These are phyloP conservation scores for Aurelia sp. DNA, from an alignment of 30 jellyfish, hydroid and myxozoan genomes.

Conservation along the genomic window DNA sequence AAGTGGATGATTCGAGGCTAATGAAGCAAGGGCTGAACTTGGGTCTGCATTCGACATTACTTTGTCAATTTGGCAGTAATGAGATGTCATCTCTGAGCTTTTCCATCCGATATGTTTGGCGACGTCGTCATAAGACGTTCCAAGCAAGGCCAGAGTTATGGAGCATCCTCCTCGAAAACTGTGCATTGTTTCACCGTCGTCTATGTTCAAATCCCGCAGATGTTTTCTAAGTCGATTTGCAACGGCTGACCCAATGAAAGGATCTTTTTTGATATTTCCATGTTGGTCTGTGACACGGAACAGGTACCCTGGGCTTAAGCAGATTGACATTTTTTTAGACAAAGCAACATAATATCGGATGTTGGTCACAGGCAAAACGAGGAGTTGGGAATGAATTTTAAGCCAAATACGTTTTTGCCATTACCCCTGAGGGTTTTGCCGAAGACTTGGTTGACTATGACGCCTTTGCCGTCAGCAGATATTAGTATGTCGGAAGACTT, in stretches of 20 bases:
- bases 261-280: neutral
- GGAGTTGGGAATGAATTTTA: too few relatives aligned
- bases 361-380: too few relatives aligned
- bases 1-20: neutral
- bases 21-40: neutral
- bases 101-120: slow-evolving; percentile 2
- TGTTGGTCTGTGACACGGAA: neutral
- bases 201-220: neutral
- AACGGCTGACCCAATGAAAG: neutral
- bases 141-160: neutral
- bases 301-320: neutral
- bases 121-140: neutral
- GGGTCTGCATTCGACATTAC: neutral
- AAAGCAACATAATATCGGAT: too few relatives aligned
- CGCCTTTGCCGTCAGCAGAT: too few relatives aligned
- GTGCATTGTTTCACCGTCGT: neutral
- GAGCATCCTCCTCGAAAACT: neutral
- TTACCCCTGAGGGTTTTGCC: too few relatives aligned
- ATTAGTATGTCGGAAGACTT: too few relatives aligned
- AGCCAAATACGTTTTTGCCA: too few relatives aligned
- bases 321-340: too few relatives aligned
- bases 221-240: neutral
- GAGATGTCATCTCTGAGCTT: neutral
- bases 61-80: too few relatives aligned
- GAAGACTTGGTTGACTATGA: too few relatives aligned